phyloP scores from a whole-genome alignment of 2,888 invertebrate species.

The Diadegma fenestrale region DNA sequence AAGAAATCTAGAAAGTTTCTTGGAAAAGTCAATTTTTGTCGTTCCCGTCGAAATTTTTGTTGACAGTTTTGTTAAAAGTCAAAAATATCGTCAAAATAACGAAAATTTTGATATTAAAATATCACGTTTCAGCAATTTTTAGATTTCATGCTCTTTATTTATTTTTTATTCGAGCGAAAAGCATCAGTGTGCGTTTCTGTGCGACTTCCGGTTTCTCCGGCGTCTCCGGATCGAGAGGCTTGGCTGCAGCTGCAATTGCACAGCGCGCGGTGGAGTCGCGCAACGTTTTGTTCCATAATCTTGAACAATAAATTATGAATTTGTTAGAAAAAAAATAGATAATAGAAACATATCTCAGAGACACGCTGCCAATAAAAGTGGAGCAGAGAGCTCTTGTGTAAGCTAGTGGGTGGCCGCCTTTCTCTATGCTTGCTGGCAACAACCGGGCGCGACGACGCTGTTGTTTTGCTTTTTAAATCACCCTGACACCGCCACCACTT shows the following conservation, averaged over 20 bases:
- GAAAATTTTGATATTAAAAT: too few relatives aligned
- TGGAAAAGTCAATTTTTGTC: too few relatives aligned
- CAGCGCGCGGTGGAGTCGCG: too few relatives aligned
- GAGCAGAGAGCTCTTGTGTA: conserved; percentile 80
- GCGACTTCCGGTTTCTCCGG: background rate
- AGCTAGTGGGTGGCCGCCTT: conserved; percentile 82
- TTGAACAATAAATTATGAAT: conserved; percentile 12
- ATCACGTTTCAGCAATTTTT: too few relatives aligned
- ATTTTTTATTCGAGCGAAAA: conserved; percentile 9
- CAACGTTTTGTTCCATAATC: background rate
- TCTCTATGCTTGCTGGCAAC: conserved; percentile 72
- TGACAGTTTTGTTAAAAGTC: too few relatives aligned
- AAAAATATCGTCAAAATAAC: too few relatives aligned
- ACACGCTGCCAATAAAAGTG: conserved; percentile 74
- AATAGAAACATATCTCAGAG: conserved; percentile 73
- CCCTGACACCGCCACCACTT: conserved; percentile 44
- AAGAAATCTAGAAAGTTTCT: too few relatives aligned
- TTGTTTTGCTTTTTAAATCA: conserved; percentile 60
- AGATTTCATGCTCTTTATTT: background rate
- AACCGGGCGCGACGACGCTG: conserved; percentile 40
- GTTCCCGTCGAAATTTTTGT: too few relatives aligned
- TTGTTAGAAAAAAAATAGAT: conserved; percentile 23
- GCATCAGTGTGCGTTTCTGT: background rate
- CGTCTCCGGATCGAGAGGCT: background rate
- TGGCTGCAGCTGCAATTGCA: too few relatives aligned